Percentiles rank a stretch among this genome's conserved stretches.
Evolutionary conservation across 2,797 vertebrate genomes (phyloP).

Genomic region (Mus minutoides): DNA sequence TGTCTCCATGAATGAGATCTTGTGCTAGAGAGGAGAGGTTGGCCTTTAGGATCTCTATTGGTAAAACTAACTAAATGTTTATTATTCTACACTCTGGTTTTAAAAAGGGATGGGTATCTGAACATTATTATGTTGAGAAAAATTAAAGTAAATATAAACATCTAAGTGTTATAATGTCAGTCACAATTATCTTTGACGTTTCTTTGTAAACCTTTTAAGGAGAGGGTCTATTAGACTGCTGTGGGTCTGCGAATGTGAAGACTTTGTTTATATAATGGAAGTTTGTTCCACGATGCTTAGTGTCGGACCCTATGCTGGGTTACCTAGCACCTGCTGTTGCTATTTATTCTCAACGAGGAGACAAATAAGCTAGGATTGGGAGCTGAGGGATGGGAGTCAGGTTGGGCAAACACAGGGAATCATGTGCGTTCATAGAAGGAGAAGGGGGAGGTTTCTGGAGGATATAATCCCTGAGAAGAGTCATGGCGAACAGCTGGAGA

Average conservation of each 20-base stretch:
- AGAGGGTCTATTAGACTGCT: neutral
- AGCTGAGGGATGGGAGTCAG: neutral
- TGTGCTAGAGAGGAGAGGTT: neutral
- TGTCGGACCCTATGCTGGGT: neutral
- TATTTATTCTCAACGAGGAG: neutral
- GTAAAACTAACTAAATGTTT: constrained; percentile 43
- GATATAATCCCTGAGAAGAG: neutral
- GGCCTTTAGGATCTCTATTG: neutral
- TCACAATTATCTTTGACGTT: constrained; percentile 26
- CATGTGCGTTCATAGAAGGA: neutral
- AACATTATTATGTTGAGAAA: constrained; percentile 20
- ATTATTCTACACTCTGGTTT: neutral
- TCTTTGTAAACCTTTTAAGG: neutral
- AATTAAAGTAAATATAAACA: constrained; percentile 10
- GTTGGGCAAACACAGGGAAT: neutral
- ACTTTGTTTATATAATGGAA: neutral
- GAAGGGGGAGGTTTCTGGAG: neutral
- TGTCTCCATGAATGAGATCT: neutral
- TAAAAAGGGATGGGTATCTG: neutral
- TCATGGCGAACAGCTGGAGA: neutral
- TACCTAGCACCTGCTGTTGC: neutral
- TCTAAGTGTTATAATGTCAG: neutral
- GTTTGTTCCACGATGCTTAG: neutral
- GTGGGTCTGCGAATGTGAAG: neutral
- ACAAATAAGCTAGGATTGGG: neutral